A percentile compares a stretch with the other conserved stretches of the same genome.
Conservation (phyloP, 2,888 invertebrate species). For the Sabellastarte sp. region DNA sequence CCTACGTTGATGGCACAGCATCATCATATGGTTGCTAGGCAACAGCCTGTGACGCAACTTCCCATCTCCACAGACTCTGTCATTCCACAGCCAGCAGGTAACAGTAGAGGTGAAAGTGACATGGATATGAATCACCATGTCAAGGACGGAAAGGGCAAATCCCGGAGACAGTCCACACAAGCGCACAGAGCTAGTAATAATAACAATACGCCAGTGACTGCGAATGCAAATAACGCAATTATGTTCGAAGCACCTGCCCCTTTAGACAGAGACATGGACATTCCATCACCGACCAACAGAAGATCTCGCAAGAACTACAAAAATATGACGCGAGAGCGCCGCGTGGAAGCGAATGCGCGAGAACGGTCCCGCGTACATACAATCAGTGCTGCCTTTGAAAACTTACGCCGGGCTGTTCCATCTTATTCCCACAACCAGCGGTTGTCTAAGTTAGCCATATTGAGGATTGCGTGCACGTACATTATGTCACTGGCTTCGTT, state of each 20-base stretch:
- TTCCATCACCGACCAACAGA: not conserved
- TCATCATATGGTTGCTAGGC: not conserved
- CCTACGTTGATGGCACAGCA: not conserved
- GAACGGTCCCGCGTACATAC: conserved; percentile 92
- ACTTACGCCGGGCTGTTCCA: conserved; percentile 78
- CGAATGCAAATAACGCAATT: not conserved
- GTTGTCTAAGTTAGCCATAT: conserved; percentile 85
- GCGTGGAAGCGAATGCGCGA: conserved; percentile 91
- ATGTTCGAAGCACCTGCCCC: not conserved
- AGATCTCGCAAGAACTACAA: conserved; percentile 72
- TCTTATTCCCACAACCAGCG: conserved; percentile 92
- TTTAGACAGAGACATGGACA: not conserved
- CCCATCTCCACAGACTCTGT: not conserved
- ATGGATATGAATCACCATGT: too few species aligned
- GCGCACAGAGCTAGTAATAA: not conserved
- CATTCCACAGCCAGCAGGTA: not conserved
- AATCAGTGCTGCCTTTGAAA: conserved; percentile 93
- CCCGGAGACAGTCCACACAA: too few species aligned
- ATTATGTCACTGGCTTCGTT: conserved; percentile 81
- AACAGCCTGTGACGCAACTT: not conserved
- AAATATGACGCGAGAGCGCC: conserved; percentile 88
- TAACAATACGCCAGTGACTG: not conserved
- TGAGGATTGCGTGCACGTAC: conserved; percentile 90
- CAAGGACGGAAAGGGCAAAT: too few species aligned
- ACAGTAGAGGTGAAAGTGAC: not conserved